Base-by-base conservation (phyloP, 2,888 invertebrate species). In the Troides oblongomaculatus region DNA sequence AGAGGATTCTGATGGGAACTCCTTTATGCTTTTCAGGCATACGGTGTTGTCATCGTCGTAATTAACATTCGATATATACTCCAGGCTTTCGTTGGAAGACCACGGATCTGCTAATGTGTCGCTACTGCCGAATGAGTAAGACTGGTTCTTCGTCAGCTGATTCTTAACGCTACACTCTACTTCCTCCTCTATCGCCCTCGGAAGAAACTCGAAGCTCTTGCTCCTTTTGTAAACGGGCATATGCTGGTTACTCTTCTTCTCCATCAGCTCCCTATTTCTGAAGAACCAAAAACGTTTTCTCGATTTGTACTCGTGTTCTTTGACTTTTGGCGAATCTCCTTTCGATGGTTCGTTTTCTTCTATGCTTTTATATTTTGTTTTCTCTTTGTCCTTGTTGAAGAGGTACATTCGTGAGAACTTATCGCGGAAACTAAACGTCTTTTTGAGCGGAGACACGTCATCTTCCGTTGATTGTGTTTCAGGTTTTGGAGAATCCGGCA, bases 171-270 rank as follows among this genome's bases (percentile, higher is more conserved):
- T 79, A 12, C 78, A 77, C 50, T 80, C 80, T 0, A 81, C 80
- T 6, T 85, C 83, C 68, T 89, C 88, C 64, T 84, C 83, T 58
- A 84, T 75, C 0, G 90, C 88, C 81, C 83, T 82, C 0, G 92
- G 92, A 1, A 92, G 77, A 68, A 91, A 92, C 73, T 92, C 92
- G 63, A 92, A 93, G 75, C 92, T 93, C 70, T 92, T 92, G 73
- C 92, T 93, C 53, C 92, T 79, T 72, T 81, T 84, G 71, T 91
- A 92, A 21, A 84, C 78, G 1, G 89, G 87, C 23, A 79, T 79
- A 76, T 14, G 77, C 58, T 70, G 78, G 14, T 81, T 83, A 10
- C 75, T 73, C 18, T 73, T 76, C 57, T 80, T 83, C 68, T 87
- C 87, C 23, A 82, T 78, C 12, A 84, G 56, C 14, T 90, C 92